Evolutionary conservation across 2,797 vertebrate genomes (phyloP), one percentile per base, ranked within the genome.

Genomic region (Acomys russatus): DNA sequence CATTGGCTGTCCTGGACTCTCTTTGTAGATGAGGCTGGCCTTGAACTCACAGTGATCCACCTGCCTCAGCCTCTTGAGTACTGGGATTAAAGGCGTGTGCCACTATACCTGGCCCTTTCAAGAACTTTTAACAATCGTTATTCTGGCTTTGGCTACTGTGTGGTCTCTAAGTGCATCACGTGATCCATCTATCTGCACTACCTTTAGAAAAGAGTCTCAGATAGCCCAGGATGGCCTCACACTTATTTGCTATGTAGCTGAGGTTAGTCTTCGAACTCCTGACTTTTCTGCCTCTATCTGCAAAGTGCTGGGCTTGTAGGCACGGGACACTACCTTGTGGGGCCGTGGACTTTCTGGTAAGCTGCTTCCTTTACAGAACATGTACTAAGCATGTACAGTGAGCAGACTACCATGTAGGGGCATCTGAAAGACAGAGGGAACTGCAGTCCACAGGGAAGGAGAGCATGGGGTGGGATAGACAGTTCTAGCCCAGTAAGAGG

Each of bases 401-500:
- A 54, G 23, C 59, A 92, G 61, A 56, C 49, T 91, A 68, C 76
- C 44, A 70, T 49, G 11, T 51, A 33, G 76, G 14, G 78, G 30
- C 61, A 90, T 56, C 82, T 38, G 15, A 87, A 92, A 71, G 85
- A 44, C 63, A 91, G 59, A 56, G 54, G n/a, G 23, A 79, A 61
- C 56, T 83, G 12, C 77, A 85, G 74, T 51, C 56, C 61, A 54
- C 0, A 30, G n/a, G 49, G 85, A 95, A 64, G 59, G 38, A 96
- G 76, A 78, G 6, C 51, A 17, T 9, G 9, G 95, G 68, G 64
- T 84, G 2, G 44, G 59, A 85, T 8, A 88, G 28, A 79, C 20
- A 92, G 71, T 33, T 89, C 71, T 87, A 56, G 68, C 49, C 44
- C 73, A 85, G 17, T 28, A 94, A 84, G 79, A 35, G 80, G 66